A percentile compares a stretch with the other conserved stretches of the same genome.
These are phyloP conservation scores for Oreonectes daqikongensis DNA, from an alignment of 2,797 vertebrate species.

Conservation along the genomic window DNA sequence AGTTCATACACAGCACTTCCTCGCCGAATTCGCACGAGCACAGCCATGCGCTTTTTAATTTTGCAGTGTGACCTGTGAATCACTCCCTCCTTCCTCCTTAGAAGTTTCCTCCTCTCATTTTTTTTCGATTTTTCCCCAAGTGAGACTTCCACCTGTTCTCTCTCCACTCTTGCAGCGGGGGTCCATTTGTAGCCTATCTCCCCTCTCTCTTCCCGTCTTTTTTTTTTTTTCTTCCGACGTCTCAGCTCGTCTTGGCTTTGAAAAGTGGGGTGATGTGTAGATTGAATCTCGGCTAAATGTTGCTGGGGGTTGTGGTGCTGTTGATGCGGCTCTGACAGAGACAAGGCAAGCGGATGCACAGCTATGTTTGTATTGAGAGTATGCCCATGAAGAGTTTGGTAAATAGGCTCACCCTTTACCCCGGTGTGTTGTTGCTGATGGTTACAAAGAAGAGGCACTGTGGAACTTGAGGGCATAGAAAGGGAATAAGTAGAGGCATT, in stretches of 20 bases:
- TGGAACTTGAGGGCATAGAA: slow-evolving; percentile 80
- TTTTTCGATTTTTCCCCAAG: slow-evolving; percentile 55
- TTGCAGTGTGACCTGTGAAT: slow-evolving; percentile 68
- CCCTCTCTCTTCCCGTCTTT: slow-evolving; percentile 68
- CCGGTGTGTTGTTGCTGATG: slow-evolving; percentile 80
- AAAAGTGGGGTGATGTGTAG: slow-evolving; percentile 73
- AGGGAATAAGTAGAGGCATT: slow-evolving; percentile 75
- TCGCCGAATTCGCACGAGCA: slow-evolving; percentile 77
- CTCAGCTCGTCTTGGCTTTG: slow-evolving; percentile 74
- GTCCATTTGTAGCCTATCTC: slow-evolving; percentile 75
- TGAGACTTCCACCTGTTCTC: slow-evolving; percentile 47
- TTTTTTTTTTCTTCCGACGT: slow-evolving; percentile 81
- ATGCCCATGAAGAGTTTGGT: slow-evolving; percentile 73
- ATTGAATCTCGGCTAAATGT: slow-evolving; percentile 75
- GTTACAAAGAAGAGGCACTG: slow-evolving; percentile 73
- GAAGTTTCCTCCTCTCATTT: slow-evolving; percentile 69
- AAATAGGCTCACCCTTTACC: slow-evolving; percentile 82
- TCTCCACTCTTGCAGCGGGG: slow-evolving; percentile 68
- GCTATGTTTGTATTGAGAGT: slow-evolving; percentile 77
- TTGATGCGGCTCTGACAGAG: slow-evolving; percentile 74
- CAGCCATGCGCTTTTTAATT: slow-evolving; percentile 74
- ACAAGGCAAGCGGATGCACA: slow-evolving; percentile 75
- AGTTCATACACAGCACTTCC: slow-evolving; percentile 77
- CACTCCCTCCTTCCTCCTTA: slow-evolving; percentile 71
- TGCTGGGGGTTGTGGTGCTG: slow-evolving; percentile 72